phyloP scores from a whole-genome alignment of 1,140 invertebrate species.

The Lanistes nyassanus region DNA sequence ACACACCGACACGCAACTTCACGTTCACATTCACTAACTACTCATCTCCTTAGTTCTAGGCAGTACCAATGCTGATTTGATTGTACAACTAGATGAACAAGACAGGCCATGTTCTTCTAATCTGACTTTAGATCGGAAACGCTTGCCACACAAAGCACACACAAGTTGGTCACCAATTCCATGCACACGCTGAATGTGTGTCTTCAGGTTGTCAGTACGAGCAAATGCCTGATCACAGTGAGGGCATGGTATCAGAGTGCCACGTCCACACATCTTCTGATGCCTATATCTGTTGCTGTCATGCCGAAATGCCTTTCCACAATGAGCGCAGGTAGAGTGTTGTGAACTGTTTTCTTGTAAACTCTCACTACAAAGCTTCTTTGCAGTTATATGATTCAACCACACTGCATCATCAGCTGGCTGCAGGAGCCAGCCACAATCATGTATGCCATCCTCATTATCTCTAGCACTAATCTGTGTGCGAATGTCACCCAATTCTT shows the following conservation, averaged over 20 bases:
- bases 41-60: no score
- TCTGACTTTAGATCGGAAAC: background rate
- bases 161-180: slow-evolving; percentile 23
- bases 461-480: no score
- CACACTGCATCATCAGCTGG: background rate
- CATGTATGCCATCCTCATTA: no score
- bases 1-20: no score
- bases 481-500: no score
- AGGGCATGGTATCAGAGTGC: slow-evolving; percentile 4
- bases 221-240: slow-evolving; percentile 23
- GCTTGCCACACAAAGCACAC: background rate
- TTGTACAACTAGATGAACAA: no score
- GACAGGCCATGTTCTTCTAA: background rate
- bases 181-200: slow-evolving; percentile 24
- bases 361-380: background rate
- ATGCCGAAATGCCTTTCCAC: background rate
- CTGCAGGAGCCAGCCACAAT: background rate
- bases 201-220: slow-evolving; percentile 22
- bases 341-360: background rate
- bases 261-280: slow-evolving; percentile 4
- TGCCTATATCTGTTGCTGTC: background rate
- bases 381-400: background rate
- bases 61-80: no score
- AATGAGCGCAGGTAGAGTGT: background rate
- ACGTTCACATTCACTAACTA: no score